Percentiles rank a stretch among this genome's conserved stretches.
Evolutionary conservation across 2,888 invertebrate genomes (phyloP).

Genomic region (Chymomyza caudatula): DNA sequence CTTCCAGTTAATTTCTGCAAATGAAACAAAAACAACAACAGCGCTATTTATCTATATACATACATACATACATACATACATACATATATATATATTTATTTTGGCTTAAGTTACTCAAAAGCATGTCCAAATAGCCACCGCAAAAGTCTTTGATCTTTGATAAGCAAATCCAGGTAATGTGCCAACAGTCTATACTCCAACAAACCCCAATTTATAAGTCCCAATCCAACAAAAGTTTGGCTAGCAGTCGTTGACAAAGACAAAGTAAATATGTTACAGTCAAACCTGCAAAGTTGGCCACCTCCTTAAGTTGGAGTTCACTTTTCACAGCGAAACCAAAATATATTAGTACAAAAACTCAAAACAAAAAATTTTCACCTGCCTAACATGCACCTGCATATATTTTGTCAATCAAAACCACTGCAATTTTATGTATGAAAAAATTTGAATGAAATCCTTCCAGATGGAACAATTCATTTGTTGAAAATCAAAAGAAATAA

Average conservation of each 20-base stretch:
- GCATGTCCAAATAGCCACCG: conserved; percentile 2
- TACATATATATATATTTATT: conserved; percentile 17
- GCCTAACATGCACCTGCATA: no score
- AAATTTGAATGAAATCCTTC: no score
- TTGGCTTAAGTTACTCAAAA: not conserved
- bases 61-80: conserved; percentile 1
- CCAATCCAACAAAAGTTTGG: not conserved
- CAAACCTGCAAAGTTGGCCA: no score
- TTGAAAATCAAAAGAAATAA: no score
- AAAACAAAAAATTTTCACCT: no score
- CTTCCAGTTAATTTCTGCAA: conserved; percentile 47
- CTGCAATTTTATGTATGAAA: no score
- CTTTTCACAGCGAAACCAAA: no score
- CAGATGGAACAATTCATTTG: no score
- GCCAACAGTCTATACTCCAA: not conserved
- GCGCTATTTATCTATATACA: no score
- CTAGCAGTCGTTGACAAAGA: not conserved
- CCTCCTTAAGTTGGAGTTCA: no score
- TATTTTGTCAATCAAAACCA: no score
- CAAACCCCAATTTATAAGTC: not conserved
- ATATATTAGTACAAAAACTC: no score
- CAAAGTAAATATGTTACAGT: not conserved
- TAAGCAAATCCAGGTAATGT: conserved; percentile 36
- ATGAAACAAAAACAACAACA: conserved; percentile 38
- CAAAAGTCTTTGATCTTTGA: conserved; percentile 40